Percentiles rank a stretch among this genome's conserved stretches.
Evolutionary conservation across 2,888 invertebrate species (phyloP).

Genomic region (Metalampra italica): DNA sequence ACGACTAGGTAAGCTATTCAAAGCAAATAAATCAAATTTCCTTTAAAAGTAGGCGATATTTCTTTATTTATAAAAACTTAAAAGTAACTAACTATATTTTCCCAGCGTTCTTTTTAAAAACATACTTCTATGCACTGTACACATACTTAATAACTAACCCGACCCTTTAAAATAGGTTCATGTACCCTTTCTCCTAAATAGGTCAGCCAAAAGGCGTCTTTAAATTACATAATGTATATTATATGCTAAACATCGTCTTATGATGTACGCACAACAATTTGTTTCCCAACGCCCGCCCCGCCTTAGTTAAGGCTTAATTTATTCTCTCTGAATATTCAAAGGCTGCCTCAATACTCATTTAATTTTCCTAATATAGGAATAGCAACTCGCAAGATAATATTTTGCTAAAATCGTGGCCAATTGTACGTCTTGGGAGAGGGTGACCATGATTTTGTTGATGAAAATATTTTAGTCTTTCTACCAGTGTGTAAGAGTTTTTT

Average conservation of each 20-base stretch:
- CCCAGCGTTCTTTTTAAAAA: too few species aligned
- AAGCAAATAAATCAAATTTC: too few species aligned
- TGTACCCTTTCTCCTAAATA: not conserved
- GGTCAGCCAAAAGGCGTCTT: not conserved
- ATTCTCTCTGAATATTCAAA: slow-evolving; percentile 74
- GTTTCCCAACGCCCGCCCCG: slow-evolving; percentile 37
- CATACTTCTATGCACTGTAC: too few species aligned
- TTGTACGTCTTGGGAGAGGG: slow-evolving; percentile 35
- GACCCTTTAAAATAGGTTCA: not conserved
- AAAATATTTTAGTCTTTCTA: not conserved
- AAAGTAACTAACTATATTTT: too few species aligned
- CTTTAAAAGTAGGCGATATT: too few species aligned
- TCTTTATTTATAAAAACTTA: too few species aligned
- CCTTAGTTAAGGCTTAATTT: slow-evolving; percentile 57
- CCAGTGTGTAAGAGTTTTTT: too few species aligned
- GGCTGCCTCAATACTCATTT: slow-evolving; percentile 67
- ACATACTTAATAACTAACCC: too few species aligned
- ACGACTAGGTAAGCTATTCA: too few species aligned
- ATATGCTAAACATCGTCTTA: slow-evolving; percentile 10
- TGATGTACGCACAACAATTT: slow-evolving; percentile 41
- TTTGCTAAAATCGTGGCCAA: slow-evolving; percentile 58
- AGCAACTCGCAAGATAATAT: slow-evolving; percentile 62
- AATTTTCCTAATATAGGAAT: slow-evolving; percentile 65
- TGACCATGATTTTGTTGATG: slow-evolving; percentile 27
- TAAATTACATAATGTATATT: not conserved